A percentile compares a stretch with the other conserved stretches of the same genome.
phyloP scores from a whole-genome alignment of 2,113 vertebrate species.

The Psittacara wagleri region DNA sequence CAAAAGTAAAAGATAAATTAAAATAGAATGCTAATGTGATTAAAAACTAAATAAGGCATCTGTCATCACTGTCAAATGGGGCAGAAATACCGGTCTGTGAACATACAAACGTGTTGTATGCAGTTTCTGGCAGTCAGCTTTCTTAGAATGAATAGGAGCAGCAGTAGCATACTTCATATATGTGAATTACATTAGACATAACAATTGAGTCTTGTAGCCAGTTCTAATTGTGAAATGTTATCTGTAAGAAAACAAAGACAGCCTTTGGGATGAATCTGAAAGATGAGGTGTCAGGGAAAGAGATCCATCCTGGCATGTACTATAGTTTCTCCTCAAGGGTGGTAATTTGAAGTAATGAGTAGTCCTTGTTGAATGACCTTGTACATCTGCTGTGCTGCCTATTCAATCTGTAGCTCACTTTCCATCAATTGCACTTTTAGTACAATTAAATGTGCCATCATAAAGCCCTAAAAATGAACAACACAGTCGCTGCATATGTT shows the following conservation, averaged over 20 bases:
- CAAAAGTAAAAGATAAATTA: constrained; percentile 2
- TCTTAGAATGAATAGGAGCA: background rate
- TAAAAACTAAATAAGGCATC: constrained; percentile 6
- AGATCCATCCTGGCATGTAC: constrained; percentile 28
- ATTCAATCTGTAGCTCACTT: constrained; percentile 56
- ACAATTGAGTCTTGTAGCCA: background rate
- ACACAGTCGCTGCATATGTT: constrained; percentile 60
- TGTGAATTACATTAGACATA: background rate
- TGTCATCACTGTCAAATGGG: constrained; percentile 16
- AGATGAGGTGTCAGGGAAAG: constrained; percentile 52
- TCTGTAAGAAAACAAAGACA: constrained; percentile 37
- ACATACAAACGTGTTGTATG: background rate
- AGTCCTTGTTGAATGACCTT: constrained; percentile 68
- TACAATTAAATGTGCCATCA: constrained; percentile 63
- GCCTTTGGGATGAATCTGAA: constrained; percentile 61
- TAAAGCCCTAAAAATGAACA: constrained; percentile 57
- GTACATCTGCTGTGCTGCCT: constrained; percentile 60
- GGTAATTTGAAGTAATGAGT: constrained; percentile 72
- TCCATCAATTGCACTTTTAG: constrained; percentile 63
- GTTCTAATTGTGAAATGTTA: constrained; percentile 49
- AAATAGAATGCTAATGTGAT: background rate
- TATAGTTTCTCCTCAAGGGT: constrained; percentile 55
- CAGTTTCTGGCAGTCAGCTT: background rate
- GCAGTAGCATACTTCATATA: background rate
- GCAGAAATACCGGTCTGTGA: constrained; percentile 7